phyloP scores from a whole-genome alignment of 1,140 invertebrate species.

The Conopomorpha cramerella region DNA sequence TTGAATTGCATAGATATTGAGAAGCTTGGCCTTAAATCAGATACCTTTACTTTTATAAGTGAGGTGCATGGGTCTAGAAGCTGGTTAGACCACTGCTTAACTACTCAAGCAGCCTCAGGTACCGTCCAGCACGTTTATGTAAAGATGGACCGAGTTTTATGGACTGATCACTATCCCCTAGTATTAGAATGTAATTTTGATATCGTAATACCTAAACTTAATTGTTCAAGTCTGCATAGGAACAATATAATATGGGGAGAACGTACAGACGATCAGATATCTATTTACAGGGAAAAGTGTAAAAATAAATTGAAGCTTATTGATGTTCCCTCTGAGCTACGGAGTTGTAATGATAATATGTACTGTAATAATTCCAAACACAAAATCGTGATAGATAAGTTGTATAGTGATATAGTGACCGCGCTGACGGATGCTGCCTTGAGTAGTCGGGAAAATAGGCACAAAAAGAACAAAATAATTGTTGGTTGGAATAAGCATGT shows the following conservation, averaged over 20 bases:
- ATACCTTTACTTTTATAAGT: conserved; percentile 4
- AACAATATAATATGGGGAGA: conserved; percentile 1
- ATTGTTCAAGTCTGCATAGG: neutral
- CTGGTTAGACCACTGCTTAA: conserved; percentile 6
- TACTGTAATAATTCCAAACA: neutral
- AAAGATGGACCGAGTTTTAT: neutral
- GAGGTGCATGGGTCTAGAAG: neutral
- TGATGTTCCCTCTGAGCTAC: neutral
- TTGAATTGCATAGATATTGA: conserved; percentile 4
- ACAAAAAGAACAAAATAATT: neutral
- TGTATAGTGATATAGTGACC: neutral
- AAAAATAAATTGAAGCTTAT: neutral
- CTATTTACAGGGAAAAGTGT: neutral
- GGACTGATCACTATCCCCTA: conserved; percentile 2
- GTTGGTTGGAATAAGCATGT: too few species aligned
- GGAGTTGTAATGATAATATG: neutral
- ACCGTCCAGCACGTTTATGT: neutral
- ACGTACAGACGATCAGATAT: neutral
- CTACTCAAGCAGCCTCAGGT: conserved; percentile 1
- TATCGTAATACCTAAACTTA: neutral
- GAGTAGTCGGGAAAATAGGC: neutral
- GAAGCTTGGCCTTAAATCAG: neutral
- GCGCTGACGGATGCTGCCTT: neutral
- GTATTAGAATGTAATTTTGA: neutral
- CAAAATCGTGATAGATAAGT: neutral